Percentiles rank a stretch among this genome's conserved stretches.
Conservation (phyloP, 2,888 invertebrate species). For the Cantharis rufa region DNA sequence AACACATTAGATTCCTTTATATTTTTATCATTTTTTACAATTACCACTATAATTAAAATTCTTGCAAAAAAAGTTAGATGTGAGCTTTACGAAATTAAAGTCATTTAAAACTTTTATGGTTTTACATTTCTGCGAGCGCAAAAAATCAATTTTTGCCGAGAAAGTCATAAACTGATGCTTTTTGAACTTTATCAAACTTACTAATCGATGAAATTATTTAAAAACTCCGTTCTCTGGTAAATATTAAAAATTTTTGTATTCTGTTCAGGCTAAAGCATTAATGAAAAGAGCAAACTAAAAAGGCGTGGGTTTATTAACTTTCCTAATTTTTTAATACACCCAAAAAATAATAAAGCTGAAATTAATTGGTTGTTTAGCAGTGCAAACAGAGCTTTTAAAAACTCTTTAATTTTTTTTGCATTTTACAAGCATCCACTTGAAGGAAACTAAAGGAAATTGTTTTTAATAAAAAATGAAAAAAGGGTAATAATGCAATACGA, state of each 20-base stretch:
- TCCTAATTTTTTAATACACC: background rate
- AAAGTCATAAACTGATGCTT: too few species aligned
- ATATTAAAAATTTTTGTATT: background rate
- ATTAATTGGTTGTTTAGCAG: background rate
- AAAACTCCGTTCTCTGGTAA: background rate
- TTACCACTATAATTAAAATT: background rate
- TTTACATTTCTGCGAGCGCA: background rate
- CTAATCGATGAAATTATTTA: background rate
- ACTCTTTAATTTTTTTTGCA: background rate
- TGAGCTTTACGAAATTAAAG: background rate
- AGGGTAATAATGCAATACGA: background rate
- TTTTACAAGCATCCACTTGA: background rate
- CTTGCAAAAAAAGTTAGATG: background rate
- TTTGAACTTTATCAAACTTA: too few species aligned
- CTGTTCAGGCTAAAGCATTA: background rate
- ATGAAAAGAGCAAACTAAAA: background rate
- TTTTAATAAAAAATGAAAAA: background rate
- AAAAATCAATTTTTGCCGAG: background rate
- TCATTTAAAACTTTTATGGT: background rate
- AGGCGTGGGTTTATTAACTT: background rate
- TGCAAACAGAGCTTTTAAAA: background rate
- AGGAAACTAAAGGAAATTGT: background rate
- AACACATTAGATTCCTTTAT: constrained; percentile 36
- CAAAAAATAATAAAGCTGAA: background rate
- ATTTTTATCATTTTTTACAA: constrained; percentile 12